Evolutionary conservation across 2,888 invertebrate genomes (phyloP).

Genomic region (Cephus rjabovi): DNA sequence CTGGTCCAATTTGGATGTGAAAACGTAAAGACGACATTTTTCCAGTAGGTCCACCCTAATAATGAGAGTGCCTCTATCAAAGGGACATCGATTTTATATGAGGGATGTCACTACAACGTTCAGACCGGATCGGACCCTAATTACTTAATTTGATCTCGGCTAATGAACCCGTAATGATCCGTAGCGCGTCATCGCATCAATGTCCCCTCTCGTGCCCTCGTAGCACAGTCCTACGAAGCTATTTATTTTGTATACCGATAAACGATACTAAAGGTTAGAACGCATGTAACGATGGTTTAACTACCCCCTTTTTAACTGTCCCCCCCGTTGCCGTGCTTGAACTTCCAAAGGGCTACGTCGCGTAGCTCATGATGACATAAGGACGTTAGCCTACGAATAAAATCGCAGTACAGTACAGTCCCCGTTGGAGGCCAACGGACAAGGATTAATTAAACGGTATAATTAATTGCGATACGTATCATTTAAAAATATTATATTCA

Average conservation of each 20-base stretch:
- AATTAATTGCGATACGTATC: not conserved
- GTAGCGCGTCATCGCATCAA: not conserved
- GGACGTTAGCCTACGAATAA: not conserved
- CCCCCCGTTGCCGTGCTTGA: not conserved
- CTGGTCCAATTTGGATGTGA: not conserved
- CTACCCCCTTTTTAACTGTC: not conserved
- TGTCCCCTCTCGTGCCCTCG: not conserved
- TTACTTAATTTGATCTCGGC: not conserved
- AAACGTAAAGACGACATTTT: not conserved
- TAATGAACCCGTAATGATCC: conserved; percentile 4
- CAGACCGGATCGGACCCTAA: not conserved
- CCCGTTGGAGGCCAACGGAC: not conserved
- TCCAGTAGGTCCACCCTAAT: not conserved
- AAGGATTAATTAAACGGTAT: not conserved
- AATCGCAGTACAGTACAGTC: not conserved
- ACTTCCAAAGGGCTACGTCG: not conserved
- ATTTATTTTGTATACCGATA: not conserved
- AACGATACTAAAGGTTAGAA: not conserved
- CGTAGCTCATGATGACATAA: not conserved
- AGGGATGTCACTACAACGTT: not conserved
- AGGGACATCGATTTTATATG: not conserved
- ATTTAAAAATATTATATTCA: not conserved
- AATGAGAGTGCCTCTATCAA: not conserved
- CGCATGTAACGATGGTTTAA: not conserved
- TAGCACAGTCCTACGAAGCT: not conserved